Base-by-base conservation (phyloP, 1,140 invertebrate species). In the Aporrectodea caliginosa region DNA sequence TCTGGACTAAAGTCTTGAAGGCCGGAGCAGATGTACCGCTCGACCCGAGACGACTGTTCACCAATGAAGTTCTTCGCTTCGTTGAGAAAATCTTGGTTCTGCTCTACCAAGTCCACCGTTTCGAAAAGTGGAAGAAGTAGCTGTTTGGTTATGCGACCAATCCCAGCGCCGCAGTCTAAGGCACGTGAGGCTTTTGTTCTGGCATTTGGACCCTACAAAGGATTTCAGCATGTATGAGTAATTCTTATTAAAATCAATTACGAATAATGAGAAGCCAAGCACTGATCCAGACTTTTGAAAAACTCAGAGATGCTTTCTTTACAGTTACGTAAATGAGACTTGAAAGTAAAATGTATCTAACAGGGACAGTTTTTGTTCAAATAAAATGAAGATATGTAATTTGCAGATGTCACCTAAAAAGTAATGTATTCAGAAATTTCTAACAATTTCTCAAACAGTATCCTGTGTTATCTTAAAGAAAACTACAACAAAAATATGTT, bases 131-230 rank as follows among this genome's bases (percentile, higher is more conserved):
- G 92, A n/a, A 93, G 89, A 1, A 99, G 89, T 22, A 99, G 89
- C 85, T 95, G 91, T 87, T 97, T 96, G 1, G 95, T 94, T 32
- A 99, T 93, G 84, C 98, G 89, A 16, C 98, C 98, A 84, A 99
- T 99, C 0, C 98, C 98, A 34, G 97, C 94, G 16, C 98, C 98
- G 89, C 98, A 99, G 85, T 99, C 98, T 22, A 99, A 86, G 16
- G 94, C 96, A 79, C 92, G 87, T 32, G 83, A 89, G 86, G 81
- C 90, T 91, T 35, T 89, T 89, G 22, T 85, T 73, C 83, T 86
- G 72, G 84, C 85, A 80, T 85, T 86, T 58, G 79, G 84, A 81
- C 82, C 81, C 85, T 87, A 81, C 32, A 74, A 82, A 81, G 6
- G 12, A 27, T 30, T 33, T 30, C 22, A 16, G 77, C 30, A 35